Evolutionary conservation across 2,113 vertebrate genomes (phyloP), one percentile per base, ranked within the genome.

Genomic region (Hyaena hyaena): DNA sequence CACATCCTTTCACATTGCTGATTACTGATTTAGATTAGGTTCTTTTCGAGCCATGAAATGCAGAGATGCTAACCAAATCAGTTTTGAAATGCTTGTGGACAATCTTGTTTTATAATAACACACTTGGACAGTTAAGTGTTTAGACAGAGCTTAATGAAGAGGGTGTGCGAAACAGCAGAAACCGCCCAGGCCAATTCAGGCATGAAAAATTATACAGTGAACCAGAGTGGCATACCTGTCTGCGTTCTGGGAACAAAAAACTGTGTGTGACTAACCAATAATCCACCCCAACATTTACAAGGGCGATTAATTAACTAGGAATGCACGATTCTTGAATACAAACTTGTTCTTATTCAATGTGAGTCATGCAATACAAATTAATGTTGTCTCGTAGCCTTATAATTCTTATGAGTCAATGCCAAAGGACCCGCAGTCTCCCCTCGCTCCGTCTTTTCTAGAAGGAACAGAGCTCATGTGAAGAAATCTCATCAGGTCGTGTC

Each of bases 291-390:
- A 80, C 89, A 87, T 95, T 98, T 98, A 96, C 95, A 91, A 95
- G 85, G 81, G 88, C 28, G 65, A 96, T 96, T 98, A 97, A 97
- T 98, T 97, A 97, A 92, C 95, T 95, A 97, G 68, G 93, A 95
- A 97, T 94, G 81, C 71, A 65, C 71, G 81, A 93, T 91, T 95
- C 97, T 98, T 94, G 85, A 98, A 94, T 90, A 74, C 96, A 94
- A 97, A 97, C 95, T 96, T 97, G 97, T 97, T 97, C 95, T 92
- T 58, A 95, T 96, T 88, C 93, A 93, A 45, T 6, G 8, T 97
- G 97, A 98, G 92, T 98, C 97, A 98, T 76, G 93, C 95, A 96
- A 80, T 95, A 98, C 98, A 97, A 98, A 96, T 98, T 96, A 93
- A 93, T 74, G 88, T 90, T 92, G 96, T 97, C 90, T 97, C 31